Base-by-base conservation (phyloP, 2,797 vertebrate species). In the Tarsius wallacei region DNA sequence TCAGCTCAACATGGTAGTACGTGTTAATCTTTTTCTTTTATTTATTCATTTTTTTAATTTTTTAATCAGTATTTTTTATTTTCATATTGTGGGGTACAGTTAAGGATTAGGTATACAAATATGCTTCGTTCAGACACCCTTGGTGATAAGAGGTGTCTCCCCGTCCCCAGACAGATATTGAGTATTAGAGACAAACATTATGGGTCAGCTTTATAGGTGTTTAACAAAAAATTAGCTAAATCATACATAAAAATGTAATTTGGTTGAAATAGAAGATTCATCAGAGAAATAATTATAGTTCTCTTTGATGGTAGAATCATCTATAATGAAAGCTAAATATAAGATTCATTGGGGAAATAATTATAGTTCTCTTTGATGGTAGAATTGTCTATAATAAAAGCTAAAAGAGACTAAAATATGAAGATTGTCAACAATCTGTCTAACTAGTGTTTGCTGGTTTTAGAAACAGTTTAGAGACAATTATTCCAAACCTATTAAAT, bases 181-280 rank as follows among this genome's bases (percentile, higher is more conserved):
- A n/a, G n/a, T n/a, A 93, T 83, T 97, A 95, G 74, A 70, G 13
- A 33, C 16, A 84, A 84, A 68, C 14, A 28, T 42, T 88, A 81
- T 59, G 57, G 17, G 3, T 7, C 51, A 96, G 55, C 47, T 85
- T 76, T 77, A 47, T 70, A 77, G 83, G 0, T 47, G 59, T 66
- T 82, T 80, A 63, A 53, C 84, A 73, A 90, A 77, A 70, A 66
- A 61, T 1, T 86, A 42, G 33, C 87, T 83, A 73, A 86, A 2
- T 82, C 78, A 0, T 68, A 47, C 28, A 42, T 82, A 42, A 90
- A 90, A 73, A 93, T n/a, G 7, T 21, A 78, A 2, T 59, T 89
- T 85, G 9, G 47, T 42, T 76, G 28, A 64, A 93, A 83, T 68
- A 53, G 5, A 74, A 4, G 16, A 71, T 76, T 57, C 4, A 55